These are phyloP conservation scores for Coccyzus lansbergi DNA, from an alignment of 2,797 vertebrate genomes.

Conservation along the genomic window DNA sequence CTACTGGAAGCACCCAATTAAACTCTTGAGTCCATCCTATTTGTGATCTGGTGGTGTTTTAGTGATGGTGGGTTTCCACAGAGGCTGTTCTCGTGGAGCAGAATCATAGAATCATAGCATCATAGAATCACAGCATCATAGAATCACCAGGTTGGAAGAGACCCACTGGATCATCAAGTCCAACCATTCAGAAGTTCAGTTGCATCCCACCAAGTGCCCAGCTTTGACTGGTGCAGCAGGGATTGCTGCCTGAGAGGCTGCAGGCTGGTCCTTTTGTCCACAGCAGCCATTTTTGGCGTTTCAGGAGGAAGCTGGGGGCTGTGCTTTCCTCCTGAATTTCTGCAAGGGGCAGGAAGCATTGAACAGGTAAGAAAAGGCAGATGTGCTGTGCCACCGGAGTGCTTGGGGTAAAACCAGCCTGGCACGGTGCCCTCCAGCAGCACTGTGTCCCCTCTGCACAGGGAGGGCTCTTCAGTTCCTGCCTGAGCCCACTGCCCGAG, in stretches of 20 bases:
- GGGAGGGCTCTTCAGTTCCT: neutral
- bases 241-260: neutral
- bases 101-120: too few species aligned
- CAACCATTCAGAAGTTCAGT: rapidly evolving
- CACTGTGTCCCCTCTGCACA: neutral
- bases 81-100: neutral
- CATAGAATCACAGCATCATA: too few species aligned
- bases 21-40: constrained; percentile 16
- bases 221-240: neutral
- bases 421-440: neutral
- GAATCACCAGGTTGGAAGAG: too few species aligned
- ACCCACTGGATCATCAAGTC: too few species aligned
- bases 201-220: rapidly evolving
- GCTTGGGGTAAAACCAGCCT: neutral
- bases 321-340: neutral
- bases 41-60: neutral
- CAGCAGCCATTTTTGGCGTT: rapidly evolving
- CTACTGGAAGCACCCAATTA: constrained; percentile 59
- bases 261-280: neutral
- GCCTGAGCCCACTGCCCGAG: rapidly evolving
- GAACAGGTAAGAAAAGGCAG: neutral
- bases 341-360: neutral
- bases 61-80: rapidly evolving
- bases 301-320: neutral
- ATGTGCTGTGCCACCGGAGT: rapidly evolving